phyloP scores from a whole-genome alignment of 2,113 vertebrate genomes.

The Forbesichthys agassizii region DNA sequence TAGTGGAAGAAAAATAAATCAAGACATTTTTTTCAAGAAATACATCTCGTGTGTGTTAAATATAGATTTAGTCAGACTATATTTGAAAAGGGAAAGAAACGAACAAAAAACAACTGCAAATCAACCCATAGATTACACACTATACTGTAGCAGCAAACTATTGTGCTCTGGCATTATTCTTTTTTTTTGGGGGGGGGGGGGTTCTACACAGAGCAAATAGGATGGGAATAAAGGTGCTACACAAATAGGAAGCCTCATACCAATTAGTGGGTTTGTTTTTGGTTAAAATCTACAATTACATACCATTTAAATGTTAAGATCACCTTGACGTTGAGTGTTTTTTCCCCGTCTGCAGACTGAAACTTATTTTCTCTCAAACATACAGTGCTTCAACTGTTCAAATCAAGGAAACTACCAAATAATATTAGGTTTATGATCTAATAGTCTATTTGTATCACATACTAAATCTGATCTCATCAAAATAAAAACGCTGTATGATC shows the following conservation, averaged over 20 bases:
- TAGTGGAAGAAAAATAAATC: constrained; percentile 48
- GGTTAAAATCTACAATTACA: constrained; percentile 47
- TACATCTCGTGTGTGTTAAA: constrained; percentile 54
- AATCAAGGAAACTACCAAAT: constrained; percentile 34
- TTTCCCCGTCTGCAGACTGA: constrained; percentile 27
- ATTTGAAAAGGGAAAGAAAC: constrained; percentile 17
- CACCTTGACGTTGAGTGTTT: constrained; percentile 22
- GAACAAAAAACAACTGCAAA: constrained; percentile 2
- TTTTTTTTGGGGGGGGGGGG: constrained; percentile 32
- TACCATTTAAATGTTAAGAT: constrained; percentile 16
- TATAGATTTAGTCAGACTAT: constrained; percentile 54
- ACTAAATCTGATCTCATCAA: constrained; percentile 37
- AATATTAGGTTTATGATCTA: constrained; percentile 19
- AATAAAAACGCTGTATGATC: constrained; percentile 51
- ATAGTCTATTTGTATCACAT: constrained; percentile 47
- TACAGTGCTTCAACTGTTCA: constrained; percentile 54
- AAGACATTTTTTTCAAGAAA: constrained; percentile 57
- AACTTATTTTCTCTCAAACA: constrained; percentile 31
- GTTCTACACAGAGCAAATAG: constrained; percentile 34
- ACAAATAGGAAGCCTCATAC: constrained; percentile 47
- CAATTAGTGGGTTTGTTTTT: constrained; percentile 70
- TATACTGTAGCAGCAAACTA: constrained; percentile 65
- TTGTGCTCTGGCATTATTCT: constrained; percentile 44
- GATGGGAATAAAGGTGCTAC: constrained; percentile 38
- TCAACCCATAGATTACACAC: constrained; percentile 54